Evolutionary conservation across 2,888 invertebrate genomes (phyloP), one percentile per base, ranked within the genome.

Genomic region (Diogma glabrata): DNA sequence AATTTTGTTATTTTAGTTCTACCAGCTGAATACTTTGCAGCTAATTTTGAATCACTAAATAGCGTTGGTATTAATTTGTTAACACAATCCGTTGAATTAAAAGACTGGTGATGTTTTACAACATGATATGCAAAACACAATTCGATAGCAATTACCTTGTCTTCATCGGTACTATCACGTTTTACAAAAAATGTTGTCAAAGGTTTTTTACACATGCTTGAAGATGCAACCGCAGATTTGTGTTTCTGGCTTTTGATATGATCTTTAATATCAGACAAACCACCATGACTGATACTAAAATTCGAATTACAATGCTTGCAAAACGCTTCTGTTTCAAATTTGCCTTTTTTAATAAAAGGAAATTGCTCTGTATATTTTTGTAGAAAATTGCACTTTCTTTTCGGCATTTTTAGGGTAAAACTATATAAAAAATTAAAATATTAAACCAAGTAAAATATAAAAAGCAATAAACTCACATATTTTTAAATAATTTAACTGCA

Each of bases 91-190:
- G 47, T 46, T 16, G 50, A 52, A 40, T 47, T 50, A 47, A 53
- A 53, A 38, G 50, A 53, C 40, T 53, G 47, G 40, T 53, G 52
- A 53, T 53, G 50, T 28, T 50, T 50, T 30, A 49, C 20, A 49
- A 36, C 17, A 36, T 36, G 36, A 36, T 36, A 33, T n/a, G 14
- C 36, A 36, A 36, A 12, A 17, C 36, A 36, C 36, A 36, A 9
- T 28, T 28, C 47, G 20, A 12, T 47, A 20, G 47, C 47, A 30
- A 47, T 30, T 47, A 47, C 28, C 30, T 47, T 30, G 12, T 47
- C 16, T 28, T 47, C 30, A 19, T 47, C 30, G 19, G 30, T 47
- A 20, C 47, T 47, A 20, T 47, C 47, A 28, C 30, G 47, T 47
- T 47, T 47, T 47, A 47, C 47, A 28, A 47, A 47, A 47, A 47